Base-by-base conservation (phyloP, 1,140 invertebrate species). In the Pogonomyrmex californicus region DNA sequence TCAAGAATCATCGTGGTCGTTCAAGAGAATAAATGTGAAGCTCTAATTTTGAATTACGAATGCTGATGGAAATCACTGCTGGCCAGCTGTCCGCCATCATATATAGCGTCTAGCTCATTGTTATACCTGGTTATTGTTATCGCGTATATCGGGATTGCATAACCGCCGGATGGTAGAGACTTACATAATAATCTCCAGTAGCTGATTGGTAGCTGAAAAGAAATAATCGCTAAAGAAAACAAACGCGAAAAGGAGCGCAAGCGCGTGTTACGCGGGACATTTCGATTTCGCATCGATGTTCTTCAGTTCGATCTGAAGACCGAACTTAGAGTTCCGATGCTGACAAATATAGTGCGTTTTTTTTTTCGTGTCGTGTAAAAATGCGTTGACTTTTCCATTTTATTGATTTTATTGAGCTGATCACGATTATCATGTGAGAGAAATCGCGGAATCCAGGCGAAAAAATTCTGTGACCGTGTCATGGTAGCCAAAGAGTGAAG, bases 71-170 rank as follows among this genome's bases (percentile, higher is more conserved):
- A 81, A 51, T 38, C 47, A 44, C 47, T 79, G 38, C 49, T 23
- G 44, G 4, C 44, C 12, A n/a, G 23, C 44, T 47, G 12, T 23
- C 47, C 23, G 38, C 23, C 0, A 4, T 60, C 79, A 23, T 75
- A n/a, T n/a, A 30, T 38, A 54, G 63, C 38, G 38, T 41, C 30
- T 60, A n/a, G n/a, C 23, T 23, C 41, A 75, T 83, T 83, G 79
- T 83, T 75, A 75, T 30, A 12, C 30, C 6, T 30, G 68, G 30
- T 75, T 75, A 73, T 73, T 83, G 79, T 83, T 83, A 83, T 75
- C 23, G 38, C 2, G 23, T 49, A 73, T 73, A 83, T 83, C 79
- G n/a, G 12, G 68, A 60, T 83, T 83, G 41, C 66, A 75, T 83
- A 83, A 83, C 79, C 38, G 30, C 68, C 79, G 79, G 66, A 83